Evolutionary conservation across 2,888 invertebrate species (phyloP), one percentile per base, ranked within the genome.

Genomic region (Lordiphosa fenestrarum): DNA sequence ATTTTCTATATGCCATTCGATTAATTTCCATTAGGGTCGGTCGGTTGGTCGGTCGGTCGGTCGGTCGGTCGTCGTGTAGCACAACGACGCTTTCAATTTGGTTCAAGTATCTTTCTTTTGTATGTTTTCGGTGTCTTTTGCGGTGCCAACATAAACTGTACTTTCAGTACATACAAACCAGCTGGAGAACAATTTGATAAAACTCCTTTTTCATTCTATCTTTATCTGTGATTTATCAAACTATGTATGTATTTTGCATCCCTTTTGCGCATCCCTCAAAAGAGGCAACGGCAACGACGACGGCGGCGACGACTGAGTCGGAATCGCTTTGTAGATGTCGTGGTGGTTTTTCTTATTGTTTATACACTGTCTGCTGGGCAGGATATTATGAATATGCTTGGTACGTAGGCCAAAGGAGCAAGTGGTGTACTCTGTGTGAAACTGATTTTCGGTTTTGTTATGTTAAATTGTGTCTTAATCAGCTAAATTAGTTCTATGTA

Each of bases 21-120:
- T 77, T 74, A 80, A 72, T 85, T 83, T 85, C 85, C 85, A 85
- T 77, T 77, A 75, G 58, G 62, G 82, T 55, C 40, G 35, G 44
- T 57, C 19, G 19, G 82, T 55, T 36, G 23, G 44, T 53, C 49
- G 53, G 15, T 15, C 2, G 62, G 82, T 55, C 40, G 35, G 44
- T 57, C 3, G 19, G 82, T 55, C 40, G 35, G 44, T 53, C 49
- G 53, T 58, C 53, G 53, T 71, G 65, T 67, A 71, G 80, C 59
- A 68, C 53, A 68, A 62, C 72, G 71, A 75, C 65, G 76, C 64
- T 60, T 72, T 59, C 61, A 66, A 85, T 83, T 77, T 80, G 77
- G 51, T 76, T 85, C 84, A 76, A 74, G 73, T 73, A 73, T 73
- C 76, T 71, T 55, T 70, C 58, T 60, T 53, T 33, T 25, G 7